Evolutionary conservation across 1,140 invertebrate species (phyloP).

Genomic region (Drosophila triauraria): DNA sequence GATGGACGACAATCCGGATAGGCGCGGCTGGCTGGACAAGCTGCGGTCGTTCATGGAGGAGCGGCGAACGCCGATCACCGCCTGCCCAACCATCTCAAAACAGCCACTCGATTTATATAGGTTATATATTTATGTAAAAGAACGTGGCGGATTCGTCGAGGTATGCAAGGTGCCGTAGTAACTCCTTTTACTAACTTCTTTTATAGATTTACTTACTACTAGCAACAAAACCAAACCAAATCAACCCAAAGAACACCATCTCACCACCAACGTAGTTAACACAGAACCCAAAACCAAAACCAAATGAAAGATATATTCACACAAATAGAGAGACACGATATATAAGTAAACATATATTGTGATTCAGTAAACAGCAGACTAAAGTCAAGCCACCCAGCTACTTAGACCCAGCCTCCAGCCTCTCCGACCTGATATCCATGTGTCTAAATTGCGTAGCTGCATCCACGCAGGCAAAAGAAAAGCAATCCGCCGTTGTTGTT

Average conservation of each 20-base stretch:
- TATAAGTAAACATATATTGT: slow-evolving; percentile 1
- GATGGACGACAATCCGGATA: slow-evolving; percentile 97
- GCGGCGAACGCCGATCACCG: slow-evolving; percentile 94
- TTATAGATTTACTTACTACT: slow-evolving; percentile 85
- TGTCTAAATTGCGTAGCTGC: slow-evolving; percentile 50
- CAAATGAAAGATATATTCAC: slow-evolving; percentile 55
- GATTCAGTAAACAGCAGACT: slow-evolving; percentile 50
- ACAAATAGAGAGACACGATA: slow-evolving; percentile 14
- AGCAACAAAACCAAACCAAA: slow-evolving; percentile 76
- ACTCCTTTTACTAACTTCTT: slow-evolving; percentile 85
- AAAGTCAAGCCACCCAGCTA: slow-evolving; percentile 36
- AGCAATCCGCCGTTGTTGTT: slow-evolving; percentile 6
- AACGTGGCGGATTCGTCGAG: slow-evolving; percentile 98
- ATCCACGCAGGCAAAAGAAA: slow-evolving; percentile 26
- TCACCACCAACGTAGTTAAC: slow-evolving; percentile 66
- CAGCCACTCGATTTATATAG: slow-evolving; percentile 98
- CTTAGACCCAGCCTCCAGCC: slow-evolving; percentile 39
- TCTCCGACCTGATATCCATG: slow-evolving; percentile 47
- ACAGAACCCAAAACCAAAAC: slow-evolving; percentile 64
- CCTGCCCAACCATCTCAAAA: slow-evolving; percentile 98
- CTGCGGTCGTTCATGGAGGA: slow-evolving; percentile 97
- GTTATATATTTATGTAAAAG: slow-evolving; percentile 97
- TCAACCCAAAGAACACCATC: slow-evolving; percentile 51
- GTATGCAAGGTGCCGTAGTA: slow-evolving; percentile 92
- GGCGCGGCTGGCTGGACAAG: slow-evolving; percentile 96